A percentile compares a stretch with the other conserved stretches of the same genome.
These are phyloP conservation scores for Coptodon bakossiorum DNA, from an alignment of 2,113 vertebrate genomes.

Conservation along the genomic window DNA sequence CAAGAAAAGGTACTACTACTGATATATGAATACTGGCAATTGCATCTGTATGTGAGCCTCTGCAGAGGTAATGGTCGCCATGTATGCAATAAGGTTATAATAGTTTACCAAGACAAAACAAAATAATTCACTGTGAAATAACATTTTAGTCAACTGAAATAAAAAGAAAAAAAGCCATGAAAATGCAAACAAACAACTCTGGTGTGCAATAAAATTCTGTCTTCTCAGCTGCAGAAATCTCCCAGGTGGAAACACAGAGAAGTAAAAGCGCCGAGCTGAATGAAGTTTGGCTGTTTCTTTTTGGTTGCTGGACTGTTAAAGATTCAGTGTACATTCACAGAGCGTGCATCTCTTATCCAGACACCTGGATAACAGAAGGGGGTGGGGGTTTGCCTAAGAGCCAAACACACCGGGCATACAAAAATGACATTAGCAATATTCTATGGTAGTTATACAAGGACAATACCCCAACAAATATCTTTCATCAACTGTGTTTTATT, in stretches of 20 bases:
- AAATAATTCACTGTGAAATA: background rate
- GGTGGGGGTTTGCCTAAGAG: background rate
- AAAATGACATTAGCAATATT: background rate
- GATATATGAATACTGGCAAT: background rate
- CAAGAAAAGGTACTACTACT: background rate
- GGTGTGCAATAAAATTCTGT: background rate
- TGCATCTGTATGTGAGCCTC: background rate
- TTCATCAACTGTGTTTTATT: background rate
- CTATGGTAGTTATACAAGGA: background rate
- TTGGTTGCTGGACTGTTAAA: background rate
- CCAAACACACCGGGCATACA: background rate
- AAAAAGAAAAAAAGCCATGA: background rate
- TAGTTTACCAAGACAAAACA: background rate
- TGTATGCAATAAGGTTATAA: background rate
- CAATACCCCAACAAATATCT: background rate
- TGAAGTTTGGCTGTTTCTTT: conserved; percentile 10
- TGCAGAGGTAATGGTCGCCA: background rate
- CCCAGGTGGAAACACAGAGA: background rate
- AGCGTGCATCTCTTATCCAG: background rate
- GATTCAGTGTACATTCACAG: background rate
- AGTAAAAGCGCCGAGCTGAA: background rate
- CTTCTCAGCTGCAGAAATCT: background rate
- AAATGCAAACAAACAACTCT: background rate
- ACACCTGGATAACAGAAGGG: background rate
- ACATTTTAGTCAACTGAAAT: background rate